phyloP scores from a whole-genome alignment of 2,797 vertebrate genomes.

The Notolabrus celidotus region DNA sequence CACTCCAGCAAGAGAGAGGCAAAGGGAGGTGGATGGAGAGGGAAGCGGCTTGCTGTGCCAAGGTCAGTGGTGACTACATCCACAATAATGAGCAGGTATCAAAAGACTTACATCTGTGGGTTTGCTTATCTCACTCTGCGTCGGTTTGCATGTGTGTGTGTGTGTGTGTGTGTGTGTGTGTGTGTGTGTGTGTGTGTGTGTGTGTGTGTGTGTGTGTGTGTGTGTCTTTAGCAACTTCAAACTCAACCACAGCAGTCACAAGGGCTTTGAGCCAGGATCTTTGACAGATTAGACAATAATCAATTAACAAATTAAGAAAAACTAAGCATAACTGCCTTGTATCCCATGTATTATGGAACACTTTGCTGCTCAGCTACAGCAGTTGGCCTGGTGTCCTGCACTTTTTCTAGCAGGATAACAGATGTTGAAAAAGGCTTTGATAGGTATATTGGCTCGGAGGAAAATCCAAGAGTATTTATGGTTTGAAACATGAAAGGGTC shows the following conservation, averaged over 20 bases:
- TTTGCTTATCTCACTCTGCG: constrained; percentile 53
- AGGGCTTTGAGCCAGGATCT: constrained; percentile 52
- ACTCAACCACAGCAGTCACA: constrained; percentile 20
- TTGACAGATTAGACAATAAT: constrained; percentile 67
- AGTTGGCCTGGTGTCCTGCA: constrained; percentile 50
- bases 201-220: constrained; percentile 15
- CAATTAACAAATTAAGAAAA: constrained; percentile 74
- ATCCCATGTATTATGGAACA: constrained; percentile 52
- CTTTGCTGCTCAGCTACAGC: constrained; percentile 47
- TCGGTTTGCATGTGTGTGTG: constrained; percentile 34
- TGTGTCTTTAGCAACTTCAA: constrained; percentile 18
- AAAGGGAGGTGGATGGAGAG: constrained; percentile 38
- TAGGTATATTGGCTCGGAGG: constrained; percentile 75
- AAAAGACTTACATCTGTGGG: constrained; percentile 58
- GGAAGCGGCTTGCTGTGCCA: constrained; percentile 61
- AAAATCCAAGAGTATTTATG: constrained; percentile 79
- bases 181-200: constrained; percentile 15
- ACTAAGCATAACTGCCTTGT: constrained; percentile 52
- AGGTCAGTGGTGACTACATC: constrained; percentile 73
- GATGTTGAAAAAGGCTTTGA: constrained; percentile 80
- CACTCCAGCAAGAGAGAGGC: constrained; percentile 67
- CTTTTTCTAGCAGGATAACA: constrained; percentile 62
- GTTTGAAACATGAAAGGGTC: constrained; percentile 77
- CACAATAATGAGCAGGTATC: constrained; percentile 67
- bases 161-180: constrained; percentile 39